Percentiles rank a stretch among this genome's conserved stretches.
Evolutionary conservation across 2,113 vertebrate genomes (phyloP).

Genomic region (Leptobrachium ailaonicum): DNA sequence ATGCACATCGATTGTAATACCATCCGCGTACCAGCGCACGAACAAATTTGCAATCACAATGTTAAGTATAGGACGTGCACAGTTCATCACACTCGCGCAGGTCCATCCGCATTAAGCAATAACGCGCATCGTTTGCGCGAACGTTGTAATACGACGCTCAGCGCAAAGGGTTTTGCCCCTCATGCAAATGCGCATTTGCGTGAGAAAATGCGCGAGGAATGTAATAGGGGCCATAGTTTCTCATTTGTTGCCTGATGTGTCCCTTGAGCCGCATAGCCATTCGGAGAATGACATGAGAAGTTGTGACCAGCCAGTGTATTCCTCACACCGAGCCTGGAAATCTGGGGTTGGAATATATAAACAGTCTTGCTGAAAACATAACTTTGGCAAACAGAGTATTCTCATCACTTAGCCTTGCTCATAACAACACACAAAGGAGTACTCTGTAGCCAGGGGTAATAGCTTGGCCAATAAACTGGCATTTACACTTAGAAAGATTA

Average conservation of each 20-base stretch:
- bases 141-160: too few relatives aligned
- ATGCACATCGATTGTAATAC: too few relatives aligned
- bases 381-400: constrained; percentile 68
- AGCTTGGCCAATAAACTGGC: constrained; percentile 77
- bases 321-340: constrained; percentile 25
- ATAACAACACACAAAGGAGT: constrained; percentile 70
- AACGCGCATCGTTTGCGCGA: too few relatives aligned
- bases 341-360: constrained; percentile 57
- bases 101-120: too few relatives aligned
- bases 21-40: too few relatives aligned
- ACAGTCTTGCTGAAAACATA: constrained; percentile 62
- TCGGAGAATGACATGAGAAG: neutral
- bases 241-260: neutral
- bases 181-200: too few relatives aligned
- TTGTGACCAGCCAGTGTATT: constrained; percentile 17
- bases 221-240: too few relatives aligned
- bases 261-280: neutral
- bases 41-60: too few relatives aligned
- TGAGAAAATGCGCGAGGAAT: too few relatives aligned
- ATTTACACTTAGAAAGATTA: constrained; percentile 77
- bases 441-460: constrained; percentile 71
- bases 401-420: constrained; percentile 65
- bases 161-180: too few relatives aligned
- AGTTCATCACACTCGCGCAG: too few relatives aligned
- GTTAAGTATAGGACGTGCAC: too few relatives aligned